A percentile compares a stretch with the other conserved stretches of the same genome.
phyloP scores from a whole-genome alignment of 2,113 vertebrate genomes.

The Chloropsis cyanopogon region DNA sequence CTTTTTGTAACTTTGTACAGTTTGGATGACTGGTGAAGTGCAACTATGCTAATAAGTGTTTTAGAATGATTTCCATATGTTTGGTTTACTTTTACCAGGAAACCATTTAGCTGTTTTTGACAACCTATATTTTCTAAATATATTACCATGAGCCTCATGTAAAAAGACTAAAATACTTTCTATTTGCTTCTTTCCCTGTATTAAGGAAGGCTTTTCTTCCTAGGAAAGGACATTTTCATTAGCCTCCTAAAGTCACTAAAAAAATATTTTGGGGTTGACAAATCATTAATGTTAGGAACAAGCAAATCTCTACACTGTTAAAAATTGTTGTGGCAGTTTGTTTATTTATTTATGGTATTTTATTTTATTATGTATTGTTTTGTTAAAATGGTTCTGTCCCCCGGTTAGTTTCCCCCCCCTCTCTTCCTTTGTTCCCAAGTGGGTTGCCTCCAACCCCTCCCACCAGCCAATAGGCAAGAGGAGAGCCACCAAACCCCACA shows the following conservation, averaged over 20 bases:
- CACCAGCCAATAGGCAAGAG: no score
- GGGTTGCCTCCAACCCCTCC: no score
- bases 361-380: no score
- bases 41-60: neutral
- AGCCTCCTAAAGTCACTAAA: neutral
- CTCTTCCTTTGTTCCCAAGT: no score
- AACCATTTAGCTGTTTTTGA: neutral
- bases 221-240: neutral
- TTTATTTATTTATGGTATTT: no score
- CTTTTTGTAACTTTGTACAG: neutral
- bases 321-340: no score
- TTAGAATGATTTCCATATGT: neutral
- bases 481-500: no score
- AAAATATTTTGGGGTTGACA: neutral
- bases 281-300: neutral
- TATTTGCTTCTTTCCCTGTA: neutral
- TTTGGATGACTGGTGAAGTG: neutral
- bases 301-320: neutral
- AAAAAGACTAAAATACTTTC: neutral
- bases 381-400: no score
- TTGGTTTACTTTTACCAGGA: neutral
- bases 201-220: neutral
- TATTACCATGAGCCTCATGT: neutral
- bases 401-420: no score
- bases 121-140: neutral